These are phyloP conservation scores for Alcedo quadribrachys DNA, from an alignment of 2,797 vertebrate genomes.

Conservation along the genomic window DNA sequence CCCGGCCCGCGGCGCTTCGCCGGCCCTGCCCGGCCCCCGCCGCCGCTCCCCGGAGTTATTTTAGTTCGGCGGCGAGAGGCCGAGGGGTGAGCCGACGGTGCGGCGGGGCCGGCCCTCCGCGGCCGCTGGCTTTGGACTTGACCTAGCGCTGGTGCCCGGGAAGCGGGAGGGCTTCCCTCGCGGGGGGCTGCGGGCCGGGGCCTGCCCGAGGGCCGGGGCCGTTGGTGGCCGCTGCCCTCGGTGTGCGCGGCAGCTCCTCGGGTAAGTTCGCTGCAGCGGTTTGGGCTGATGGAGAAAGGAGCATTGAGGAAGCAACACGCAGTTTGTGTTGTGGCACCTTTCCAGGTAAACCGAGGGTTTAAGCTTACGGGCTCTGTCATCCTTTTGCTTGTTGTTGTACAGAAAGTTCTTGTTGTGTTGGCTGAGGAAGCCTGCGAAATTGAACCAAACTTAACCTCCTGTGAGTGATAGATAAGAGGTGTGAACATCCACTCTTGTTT, in stretches of 20 bases:
- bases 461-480: neutral
- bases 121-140: neutral
- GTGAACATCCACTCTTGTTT: neutral
- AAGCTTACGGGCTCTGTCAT: accelerated
- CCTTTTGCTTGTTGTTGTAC: neutral
- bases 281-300: neutral
- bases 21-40: neutral
- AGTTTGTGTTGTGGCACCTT: neutral
- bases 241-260: neutral
- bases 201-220: neutral
- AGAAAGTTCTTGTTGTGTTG: neutral
- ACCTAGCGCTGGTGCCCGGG: neutral
- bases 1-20: neutral
- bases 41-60: neutral
- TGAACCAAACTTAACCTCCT: neutral
- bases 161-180: neutral
- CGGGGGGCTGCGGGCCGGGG: neutral
- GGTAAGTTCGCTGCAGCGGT: neutral
- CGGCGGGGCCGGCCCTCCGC: neutral
- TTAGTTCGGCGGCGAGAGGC: neutral
- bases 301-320: accelerated
- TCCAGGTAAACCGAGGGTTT: accelerated
- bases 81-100: neutral
- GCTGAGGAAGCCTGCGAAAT: neutral
- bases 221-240: neutral